These are phyloP conservation scores for Rhynchotus rufescens DNA, from an alignment of 2,797 vertebrate genomes.

Conservation along the genomic window DNA sequence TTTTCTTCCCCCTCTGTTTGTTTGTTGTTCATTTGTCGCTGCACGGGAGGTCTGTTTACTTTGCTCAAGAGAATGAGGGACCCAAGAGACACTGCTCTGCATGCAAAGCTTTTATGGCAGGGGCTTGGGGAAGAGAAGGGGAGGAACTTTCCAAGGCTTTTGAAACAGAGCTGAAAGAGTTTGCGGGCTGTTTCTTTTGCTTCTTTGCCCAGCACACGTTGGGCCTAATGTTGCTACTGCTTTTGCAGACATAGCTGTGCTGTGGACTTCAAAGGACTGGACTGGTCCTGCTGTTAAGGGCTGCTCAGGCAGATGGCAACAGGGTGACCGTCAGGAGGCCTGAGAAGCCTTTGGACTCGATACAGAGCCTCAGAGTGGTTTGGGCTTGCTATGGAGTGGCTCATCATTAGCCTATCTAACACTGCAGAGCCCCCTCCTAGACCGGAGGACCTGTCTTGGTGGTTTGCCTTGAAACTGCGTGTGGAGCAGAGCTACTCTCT, in stretches of 20 bases:
- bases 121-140: constrained; percentile 20
- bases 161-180: constrained; percentile 43
- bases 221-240: background rate
- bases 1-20: constrained; percentile 23
- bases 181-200: constrained; percentile 16
- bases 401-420: background rate
- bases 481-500: background rate
- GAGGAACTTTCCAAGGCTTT: constrained; percentile 33
- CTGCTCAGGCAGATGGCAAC: background rate
- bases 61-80: constrained; percentile 54
- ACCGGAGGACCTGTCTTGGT: background rate
- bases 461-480: background rate
- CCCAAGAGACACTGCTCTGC: constrained; percentile 28
- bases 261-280: background rate
- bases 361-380: background rate
- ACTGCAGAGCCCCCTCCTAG: background rate
- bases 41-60: constrained; percentile 67
- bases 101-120: constrained; percentile 63
- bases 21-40: constrained; percentile 58
- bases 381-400: too few species aligned
- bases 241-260: background rate
- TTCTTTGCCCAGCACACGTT: background rate
- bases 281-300: background rate
- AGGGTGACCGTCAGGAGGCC: background rate
- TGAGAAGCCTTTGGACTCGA: background rate